Evolutionary conservation across 2,113 vertebrate genomes (phyloP).

Genomic region (rabbit (Oryctolagus cuniculus)): DNA sequence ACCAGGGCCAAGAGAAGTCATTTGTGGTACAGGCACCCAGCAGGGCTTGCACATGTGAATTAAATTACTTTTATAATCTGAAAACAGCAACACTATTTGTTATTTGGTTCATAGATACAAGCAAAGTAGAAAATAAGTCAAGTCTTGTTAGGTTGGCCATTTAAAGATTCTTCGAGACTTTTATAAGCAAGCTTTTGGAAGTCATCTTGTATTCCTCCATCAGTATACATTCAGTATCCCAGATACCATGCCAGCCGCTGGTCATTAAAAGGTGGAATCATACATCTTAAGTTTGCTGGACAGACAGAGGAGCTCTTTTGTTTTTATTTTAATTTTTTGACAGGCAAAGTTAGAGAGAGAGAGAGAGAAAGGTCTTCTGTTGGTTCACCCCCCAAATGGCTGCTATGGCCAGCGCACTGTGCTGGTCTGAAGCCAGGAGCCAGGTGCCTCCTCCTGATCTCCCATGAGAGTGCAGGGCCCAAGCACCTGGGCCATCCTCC

Average conservation of each 20-base stretch:
- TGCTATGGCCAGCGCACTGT: no score
- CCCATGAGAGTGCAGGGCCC: no score
- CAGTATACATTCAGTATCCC: background rate
- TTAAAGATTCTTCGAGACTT: background rate
- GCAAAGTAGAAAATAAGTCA: constrained; percentile 8
- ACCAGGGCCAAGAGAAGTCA: background rate
- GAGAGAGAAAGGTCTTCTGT: no score
- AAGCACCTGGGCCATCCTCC: no score
- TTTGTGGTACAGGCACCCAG: background rate
- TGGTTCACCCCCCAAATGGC: no score
- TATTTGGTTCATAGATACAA: background rate
- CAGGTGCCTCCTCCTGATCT: no score
- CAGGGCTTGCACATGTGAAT: background rate
- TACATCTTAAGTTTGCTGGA: background rate
- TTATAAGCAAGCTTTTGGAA: background rate
- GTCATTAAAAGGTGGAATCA: background rate
- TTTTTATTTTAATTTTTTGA: background rate
- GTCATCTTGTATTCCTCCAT: background rate
- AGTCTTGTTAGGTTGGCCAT: background rate
- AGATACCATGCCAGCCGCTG: background rate
- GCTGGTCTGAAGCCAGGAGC: no score
- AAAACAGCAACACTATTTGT: background rate
- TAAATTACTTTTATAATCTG: background rate
- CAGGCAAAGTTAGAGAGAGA: no score
- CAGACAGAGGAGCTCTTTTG: background rate